phyloP scores from a whole-genome alignment of 2,113 vertebrate species.

The Rhynchopsitta pachyrhyncha region DNA sequence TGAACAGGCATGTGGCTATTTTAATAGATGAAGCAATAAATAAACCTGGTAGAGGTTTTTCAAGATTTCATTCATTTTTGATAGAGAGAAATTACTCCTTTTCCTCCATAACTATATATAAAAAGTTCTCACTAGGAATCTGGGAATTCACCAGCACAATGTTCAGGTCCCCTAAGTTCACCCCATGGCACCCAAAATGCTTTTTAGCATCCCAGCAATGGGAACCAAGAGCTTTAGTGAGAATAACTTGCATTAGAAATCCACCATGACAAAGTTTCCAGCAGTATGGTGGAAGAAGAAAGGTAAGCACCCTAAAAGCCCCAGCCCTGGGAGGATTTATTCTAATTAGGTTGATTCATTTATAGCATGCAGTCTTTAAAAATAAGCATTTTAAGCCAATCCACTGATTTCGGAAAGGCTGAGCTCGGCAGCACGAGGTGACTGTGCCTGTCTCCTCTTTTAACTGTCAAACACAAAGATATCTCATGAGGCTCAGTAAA shows the following conservation, averaged over 20 bases:
- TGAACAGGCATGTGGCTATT: conserved; percentile 21
- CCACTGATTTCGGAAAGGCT: background rate
- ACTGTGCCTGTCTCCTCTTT: background rate
- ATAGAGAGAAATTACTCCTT: conserved; percentile 28
- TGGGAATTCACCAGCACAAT: background rate
- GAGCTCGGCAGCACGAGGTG: accelerated
- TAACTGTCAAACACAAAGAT: background rate
- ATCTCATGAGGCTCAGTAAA: background rate
- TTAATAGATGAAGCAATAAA: conserved; percentile 58
- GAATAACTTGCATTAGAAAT: background rate
- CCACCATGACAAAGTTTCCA: background rate
- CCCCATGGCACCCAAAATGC: background rate
- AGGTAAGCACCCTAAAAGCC: background rate
- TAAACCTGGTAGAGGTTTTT: conserved; percentile 32
- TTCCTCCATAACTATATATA: background rate
- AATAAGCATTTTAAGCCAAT: background rate
- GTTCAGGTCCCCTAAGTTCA: background rate
- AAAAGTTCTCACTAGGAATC: background rate
- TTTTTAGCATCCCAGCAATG: background rate
- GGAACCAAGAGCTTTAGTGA: background rate
- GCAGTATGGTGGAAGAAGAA: background rate
- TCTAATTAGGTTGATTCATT: background rate
- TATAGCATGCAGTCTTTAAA: background rate
- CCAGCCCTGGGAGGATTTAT: background rate
- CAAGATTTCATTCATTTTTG: conserved; percentile 52